phyloP scores from a whole-genome alignment of 1,140 invertebrate species.

The Drosophila sechellia region DNA sequence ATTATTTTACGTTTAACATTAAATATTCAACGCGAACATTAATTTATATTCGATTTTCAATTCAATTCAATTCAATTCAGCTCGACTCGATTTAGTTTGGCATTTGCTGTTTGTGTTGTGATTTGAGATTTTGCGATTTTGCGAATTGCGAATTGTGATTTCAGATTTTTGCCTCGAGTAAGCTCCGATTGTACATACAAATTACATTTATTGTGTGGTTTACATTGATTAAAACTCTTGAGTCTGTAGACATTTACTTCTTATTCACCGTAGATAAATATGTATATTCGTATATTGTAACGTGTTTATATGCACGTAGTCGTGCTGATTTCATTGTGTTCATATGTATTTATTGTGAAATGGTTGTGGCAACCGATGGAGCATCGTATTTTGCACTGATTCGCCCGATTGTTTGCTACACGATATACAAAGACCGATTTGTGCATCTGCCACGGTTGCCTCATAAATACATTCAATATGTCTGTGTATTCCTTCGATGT shows the following conservation, averaged over 20 bases:
- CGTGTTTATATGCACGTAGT: conserved; percentile 22
- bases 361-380: conserved; percentile 20
- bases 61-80: conserved; percentile 8
- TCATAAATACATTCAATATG: background rate
- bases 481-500: conserved; percentile 4
- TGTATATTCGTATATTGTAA: conserved; percentile 18
- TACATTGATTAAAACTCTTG: conserved; percentile 49
- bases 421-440: conserved; percentile 1
- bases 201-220: conserved; percentile 62
- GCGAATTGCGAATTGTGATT: background rate
- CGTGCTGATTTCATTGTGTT: conserved; percentile 32
- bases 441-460: background rate
- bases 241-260: conserved; percentile 28
- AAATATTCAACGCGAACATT: conserved; percentile 53
- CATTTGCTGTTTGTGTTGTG: conserved; percentile 9
- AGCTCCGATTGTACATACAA: conserved; percentile 76
- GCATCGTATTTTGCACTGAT: conserved; percentile 3
- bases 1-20: conserved; percentile 49
- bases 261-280: conserved; percentile 17
- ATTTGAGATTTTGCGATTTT: background rate
- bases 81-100: conserved; percentile 22
- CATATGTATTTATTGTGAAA: conserved; percentile 17
- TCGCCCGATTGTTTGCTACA: conserved; percentile 10
- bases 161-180: conserved; percentile 37
- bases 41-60: conserved; percentile 46